These are phyloP conservation scores for Puffinus mauretanicus DNA, from an alignment of 2,113 vertebrate species.

Conservation along the genomic window DNA sequence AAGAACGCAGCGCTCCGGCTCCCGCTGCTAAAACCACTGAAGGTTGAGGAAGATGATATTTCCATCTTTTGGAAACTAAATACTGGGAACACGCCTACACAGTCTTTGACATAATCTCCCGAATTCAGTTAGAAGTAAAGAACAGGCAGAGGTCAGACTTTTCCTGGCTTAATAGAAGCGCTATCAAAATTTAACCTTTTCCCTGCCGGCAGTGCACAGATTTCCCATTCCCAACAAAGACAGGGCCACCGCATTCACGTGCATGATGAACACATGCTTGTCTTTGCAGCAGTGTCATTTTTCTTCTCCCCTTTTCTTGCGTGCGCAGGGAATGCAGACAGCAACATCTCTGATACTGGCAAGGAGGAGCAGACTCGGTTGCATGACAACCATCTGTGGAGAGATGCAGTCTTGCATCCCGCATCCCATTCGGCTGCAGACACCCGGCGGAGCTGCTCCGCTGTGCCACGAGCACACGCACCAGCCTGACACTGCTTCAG, in stretches of 20 bases:
- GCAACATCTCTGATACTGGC: background rate
- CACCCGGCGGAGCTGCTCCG: background rate
- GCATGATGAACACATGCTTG: background rate
- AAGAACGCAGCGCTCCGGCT: background rate
- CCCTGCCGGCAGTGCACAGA: background rate
- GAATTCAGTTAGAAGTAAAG: constrained; percentile 37
- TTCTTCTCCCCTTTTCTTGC: background rate
- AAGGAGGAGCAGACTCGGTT: background rate
- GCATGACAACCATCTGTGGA: background rate
- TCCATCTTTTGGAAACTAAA: constrained; percentile 68
- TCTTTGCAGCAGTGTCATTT: background rate
- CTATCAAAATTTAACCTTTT: constrained; percentile 55
- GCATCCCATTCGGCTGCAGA: accelerated
- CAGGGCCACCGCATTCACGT: background rate
- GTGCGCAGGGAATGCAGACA: background rate
- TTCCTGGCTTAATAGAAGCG: constrained; percentile 31
- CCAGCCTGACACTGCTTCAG: background rate
- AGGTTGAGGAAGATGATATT: constrained; percentile 53
- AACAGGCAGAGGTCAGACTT: constrained; percentile 44
- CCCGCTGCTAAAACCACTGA: background rate
- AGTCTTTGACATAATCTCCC: constrained; percentile 65
- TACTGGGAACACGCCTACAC: constrained; percentile 57
- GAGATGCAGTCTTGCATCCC: background rate
- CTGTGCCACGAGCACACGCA: background rate
- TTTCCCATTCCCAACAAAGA: background rate